Base-by-base conservation (phyloP, 2,888 invertebrate species). In the Lacanobia wlatinum region DNA sequence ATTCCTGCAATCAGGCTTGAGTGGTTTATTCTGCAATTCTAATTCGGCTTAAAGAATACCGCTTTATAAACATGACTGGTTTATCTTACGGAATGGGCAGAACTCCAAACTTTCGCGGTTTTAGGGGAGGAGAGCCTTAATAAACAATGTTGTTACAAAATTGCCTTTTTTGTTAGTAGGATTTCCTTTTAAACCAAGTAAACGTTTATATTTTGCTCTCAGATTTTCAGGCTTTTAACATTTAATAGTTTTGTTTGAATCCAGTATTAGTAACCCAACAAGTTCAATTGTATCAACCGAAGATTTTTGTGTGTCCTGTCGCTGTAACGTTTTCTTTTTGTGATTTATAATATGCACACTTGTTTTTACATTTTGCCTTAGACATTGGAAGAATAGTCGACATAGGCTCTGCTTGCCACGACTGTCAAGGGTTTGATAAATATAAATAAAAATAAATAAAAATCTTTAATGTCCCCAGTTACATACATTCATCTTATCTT, bases 1-100 rank as follows among this genome's bases (percentile, higher is more conserved):
- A 76, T 58, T 76, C 52, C 78, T 76, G 60, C 66, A 78, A 79
- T 76, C 76, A 81, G 80, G 83, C 70, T 78, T 77, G 72, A 74
- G 70, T 59, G 65, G 74, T 69, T 78, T 71, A 70, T 71, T 69
- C 68, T 61, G 73, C 48, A 72, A 83, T 79, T 81, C 65, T 75
- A 81, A 81, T 83, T 62, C 38, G 53, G 61, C 69, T 55, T 74
- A 76, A 80, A 73, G 73, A 76, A 81, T 66, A 53, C 52, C 43
- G 53, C 53, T 40, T 65, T 46, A 77, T 77, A 67, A 40, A 28
- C 55, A 46, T 12, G 16, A 7, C n/a, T 53, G 46, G 56, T 66
- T 70, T 67, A 77, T 77, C 55, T 70, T 61, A 55, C 23, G 8
- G 40, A 65, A 70, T 65, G 46, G 67, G 67, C 60, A 76, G 16